Evolutionary conservation across 2,888 invertebrate species (phyloP).

Genomic region (Cryptosula pallasiana): DNA sequence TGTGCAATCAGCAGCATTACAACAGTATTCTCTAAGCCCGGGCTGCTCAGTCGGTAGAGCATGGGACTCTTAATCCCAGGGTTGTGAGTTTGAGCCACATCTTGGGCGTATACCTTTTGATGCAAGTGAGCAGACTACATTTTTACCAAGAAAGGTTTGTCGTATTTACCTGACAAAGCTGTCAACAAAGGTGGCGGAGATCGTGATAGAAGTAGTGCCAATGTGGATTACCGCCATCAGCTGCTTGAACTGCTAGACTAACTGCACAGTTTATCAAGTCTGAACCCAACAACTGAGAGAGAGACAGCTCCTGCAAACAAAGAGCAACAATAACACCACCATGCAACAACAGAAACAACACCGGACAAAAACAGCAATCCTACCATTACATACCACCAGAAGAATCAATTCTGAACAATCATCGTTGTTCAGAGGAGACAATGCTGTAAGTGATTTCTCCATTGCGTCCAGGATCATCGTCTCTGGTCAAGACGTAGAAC

Average conservation of each 20-base stretch:
- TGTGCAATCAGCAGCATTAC: too few species aligned
- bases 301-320: slow-evolving; percentile 18
- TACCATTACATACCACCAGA: background rate
- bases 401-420: background rate
- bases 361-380: too few species aligned
- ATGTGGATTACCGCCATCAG: background rate
- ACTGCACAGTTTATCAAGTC: slow-evolving; percentile 5
- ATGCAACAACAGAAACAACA: too few species aligned
- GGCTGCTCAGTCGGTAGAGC: too few species aligned
- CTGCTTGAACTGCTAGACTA: background rate
- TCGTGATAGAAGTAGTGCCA: background rate
- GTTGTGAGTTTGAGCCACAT: too few species aligned
- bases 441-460: slow-evolving; percentile 9
- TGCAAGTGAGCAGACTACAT: too few species aligned
- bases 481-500: background rate
- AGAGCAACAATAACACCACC: background rate
- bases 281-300: background rate
- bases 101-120: too few species aligned
- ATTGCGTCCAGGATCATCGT: slow-evolving; percentile 6
- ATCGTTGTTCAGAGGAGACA: background rate
- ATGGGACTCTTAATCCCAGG: too few species aligned
- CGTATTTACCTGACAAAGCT: background rate
- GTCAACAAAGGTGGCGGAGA: slow-evolving; percentile 5
- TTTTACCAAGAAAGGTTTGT: too few species aligned
- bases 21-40: too few species aligned